Base-by-base conservation (phyloP, 2,888 invertebrate genomes). In the Balanococcus diminutus region DNA sequence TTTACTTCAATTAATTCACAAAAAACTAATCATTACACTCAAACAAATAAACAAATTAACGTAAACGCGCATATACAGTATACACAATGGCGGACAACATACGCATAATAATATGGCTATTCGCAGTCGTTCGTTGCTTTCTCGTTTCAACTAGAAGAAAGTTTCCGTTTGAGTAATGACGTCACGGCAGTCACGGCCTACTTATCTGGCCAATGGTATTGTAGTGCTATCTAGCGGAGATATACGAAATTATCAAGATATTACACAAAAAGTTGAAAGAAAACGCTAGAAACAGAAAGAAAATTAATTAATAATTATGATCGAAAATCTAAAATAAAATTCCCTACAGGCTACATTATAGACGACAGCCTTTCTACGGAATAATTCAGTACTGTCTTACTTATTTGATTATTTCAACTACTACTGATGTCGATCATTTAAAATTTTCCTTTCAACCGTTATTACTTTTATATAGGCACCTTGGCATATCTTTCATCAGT, bases 101-200 rank as follows among this genome's bases (percentile, higher is more conserved):
- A 56, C 19, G 79, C 28, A 14, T n/a, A n/a, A n/a, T n/a, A 5
- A 22, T 56, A 56, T 56, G 22, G 56, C 56, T 19, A 56, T 22
- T 56, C 56, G 36, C 8, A 4, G 36, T 83, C 28, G 75, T 67
- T 39, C 67, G 75, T 67, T 67, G 75, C 84, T 67, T 72, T 84
- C 72, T 67, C 84, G 83, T 61, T 83, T 82, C 46, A 16, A 28
- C 19, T 39, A 89, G 88, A 89, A 88, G 89, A 89, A 88, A 89
- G 88, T 87, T 89, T 89, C 89, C 89, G 89, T 88, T 88, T 88
- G 79, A 83, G 88, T 28, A 25, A 46, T 91, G 91, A 91, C 91
- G 91, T 91, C 91, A 91, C 91, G 91, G 91, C 91, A 91, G 91
- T 91, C 91, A 91, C 91, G 91, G 91, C 91, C 91, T 91, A 91